These are phyloP conservation scores for Cephus pygmeus DNA, from an alignment of 2,888 invertebrate species.

Conservation along the genomic window DNA sequence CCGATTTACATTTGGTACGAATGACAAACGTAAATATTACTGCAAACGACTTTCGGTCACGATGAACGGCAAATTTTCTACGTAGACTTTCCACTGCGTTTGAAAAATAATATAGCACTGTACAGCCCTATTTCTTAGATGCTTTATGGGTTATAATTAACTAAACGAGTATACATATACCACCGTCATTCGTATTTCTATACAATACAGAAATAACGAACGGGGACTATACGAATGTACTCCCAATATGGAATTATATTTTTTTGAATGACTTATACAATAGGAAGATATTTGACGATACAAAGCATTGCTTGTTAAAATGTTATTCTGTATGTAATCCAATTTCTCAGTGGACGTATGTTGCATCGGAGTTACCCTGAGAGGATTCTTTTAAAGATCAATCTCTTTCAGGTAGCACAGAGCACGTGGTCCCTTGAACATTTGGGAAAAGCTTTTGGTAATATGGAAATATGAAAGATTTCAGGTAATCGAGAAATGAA, in stretches of 20 bases:
- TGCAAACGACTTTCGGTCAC: neutral
- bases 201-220: too few species aligned
- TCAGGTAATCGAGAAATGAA: too few species aligned
- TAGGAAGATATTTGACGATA: too few species aligned
- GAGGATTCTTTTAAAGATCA: neutral
- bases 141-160: too few species aligned
- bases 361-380: neutral
- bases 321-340: neutral
- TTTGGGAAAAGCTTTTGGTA: neutral
- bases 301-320: neutral
- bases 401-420: neutral
- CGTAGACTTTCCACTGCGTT: neutral
- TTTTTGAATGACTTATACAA: too few species aligned
- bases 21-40: neutral
- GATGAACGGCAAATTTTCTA: neutral
- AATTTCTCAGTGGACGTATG: neutral
- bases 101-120: too few species aligned
- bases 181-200: too few species aligned
- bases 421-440: neutral
- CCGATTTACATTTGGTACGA: neutral
- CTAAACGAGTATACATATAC: too few species aligned
- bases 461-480: neutral
- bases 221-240: too few species aligned
- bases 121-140: too few species aligned
- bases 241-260: too few species aligned